Evolutionary conservation across 2,888 invertebrate species (phyloP).

Genomic region (Machimus atricapillus): DNA sequence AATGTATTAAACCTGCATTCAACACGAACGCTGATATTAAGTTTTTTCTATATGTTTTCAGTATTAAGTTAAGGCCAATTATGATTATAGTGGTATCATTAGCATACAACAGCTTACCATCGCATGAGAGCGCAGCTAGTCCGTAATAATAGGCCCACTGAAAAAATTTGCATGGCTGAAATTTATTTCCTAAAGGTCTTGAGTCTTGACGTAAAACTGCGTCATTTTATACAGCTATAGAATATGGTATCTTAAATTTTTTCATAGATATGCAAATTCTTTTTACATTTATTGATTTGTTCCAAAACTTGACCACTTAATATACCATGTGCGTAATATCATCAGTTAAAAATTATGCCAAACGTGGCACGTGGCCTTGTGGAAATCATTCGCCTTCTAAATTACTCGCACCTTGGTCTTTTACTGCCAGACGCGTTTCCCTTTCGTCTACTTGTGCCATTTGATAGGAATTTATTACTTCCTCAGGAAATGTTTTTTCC

Average conservation of each 20-base stretch:
- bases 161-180: background rate
- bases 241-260: background rate
- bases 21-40: no score
- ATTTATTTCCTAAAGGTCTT: background rate
- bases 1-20: no score
- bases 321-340: background rate
- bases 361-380: background rate
- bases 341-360: background rate
- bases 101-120: background rate
- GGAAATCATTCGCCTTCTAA: background rate
- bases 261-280: background rate
- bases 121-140: background rate
- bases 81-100: background rate
- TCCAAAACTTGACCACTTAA: background rate
- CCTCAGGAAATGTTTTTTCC: background rate
- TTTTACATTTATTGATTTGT: background rate
- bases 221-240: background rate
- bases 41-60: no score
- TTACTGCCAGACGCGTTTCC: background rate
- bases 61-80: no score
- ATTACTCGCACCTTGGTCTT: background rate
- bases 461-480: background rate
- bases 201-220: background rate
- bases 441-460: background rate
- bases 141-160: background rate